Evolutionary conservation across 2,113 vertebrate species (phyloP), one percentile per base, ranked within the genome.

Genomic region (Macquaria australasica): DNA sequence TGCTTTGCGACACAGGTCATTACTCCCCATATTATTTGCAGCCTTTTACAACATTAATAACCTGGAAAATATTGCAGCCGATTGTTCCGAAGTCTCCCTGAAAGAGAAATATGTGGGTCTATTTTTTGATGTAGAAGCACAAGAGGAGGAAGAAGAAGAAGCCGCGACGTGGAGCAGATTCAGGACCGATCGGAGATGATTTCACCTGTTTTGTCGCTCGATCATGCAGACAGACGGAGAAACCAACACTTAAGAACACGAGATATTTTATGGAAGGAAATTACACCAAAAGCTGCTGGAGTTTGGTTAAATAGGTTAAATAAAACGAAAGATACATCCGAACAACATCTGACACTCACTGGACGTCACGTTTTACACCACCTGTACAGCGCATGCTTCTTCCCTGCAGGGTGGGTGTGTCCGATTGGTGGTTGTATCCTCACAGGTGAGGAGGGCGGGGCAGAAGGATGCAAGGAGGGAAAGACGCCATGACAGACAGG

Each of bases 1-100:
- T 98, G 98, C 97, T 96, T 96, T 96, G 96, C 96, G 98, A 98
- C 96, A 98, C 98, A 98, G 98, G 97, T 98, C 98, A 99, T 99
- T 99, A 99, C 98, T 98, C 97, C 96, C 95, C 96, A 96, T 97
- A 97, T 97, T 96, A 98, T 95, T 93, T 81, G 95, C 96, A 95
- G 97, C 97, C 97, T 97, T 95, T 95, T 94, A 97, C 97, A 96
- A 96, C 97, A 94, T 96, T 98, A 98, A 99, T 98, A 99, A 98
- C 97, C 97, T 96, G 96, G 96, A 96, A 98, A 97, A 97, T 96
- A 97, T 97, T 96, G 96, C 96, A 95, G 77, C 25, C 87, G 95
- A 95, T 95, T 96, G 96, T 95, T 94, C 94, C 83, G 3, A 56
- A 95, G 95, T 91, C 95, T 89, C 77, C 67, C 70, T 68, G 28